Percentiles rank a stretch among this genome's conserved stretches.
These are phyloP conservation scores for Polyergus mexicanus DNA, from an alignment of 1,140 invertebrate species.

Conservation along the genomic window DNA sequence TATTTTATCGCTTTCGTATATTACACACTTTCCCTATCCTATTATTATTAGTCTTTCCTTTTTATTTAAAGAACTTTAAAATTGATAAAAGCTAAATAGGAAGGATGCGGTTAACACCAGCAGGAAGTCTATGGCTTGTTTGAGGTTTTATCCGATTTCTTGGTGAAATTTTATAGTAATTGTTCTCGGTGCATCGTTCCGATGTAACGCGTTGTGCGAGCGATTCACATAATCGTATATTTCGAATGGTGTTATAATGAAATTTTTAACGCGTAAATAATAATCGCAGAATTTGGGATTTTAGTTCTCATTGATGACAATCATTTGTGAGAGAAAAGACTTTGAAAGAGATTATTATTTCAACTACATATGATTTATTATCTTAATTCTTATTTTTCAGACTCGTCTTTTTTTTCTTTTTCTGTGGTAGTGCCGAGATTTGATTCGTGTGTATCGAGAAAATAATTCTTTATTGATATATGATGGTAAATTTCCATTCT, in stretches of 20 bases:
- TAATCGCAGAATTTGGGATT: not conserved
- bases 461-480: not conserved
- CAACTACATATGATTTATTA: not conserved
- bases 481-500: not conserved
- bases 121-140: conserved; percentile 57
- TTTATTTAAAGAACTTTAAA: conserved; percentile 4
- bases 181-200: not conserved
- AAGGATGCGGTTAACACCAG: conserved; percentile 69
- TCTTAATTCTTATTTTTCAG: not conserved
- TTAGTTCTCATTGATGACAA: not conserved
- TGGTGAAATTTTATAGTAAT: not conserved
- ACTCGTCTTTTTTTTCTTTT: not conserved
- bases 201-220: conserved; percentile 5
- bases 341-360: not conserved
- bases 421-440: not conserved
- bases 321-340: not conserved
- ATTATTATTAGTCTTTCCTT: not conserved
- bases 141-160: conserved; percentile 28
- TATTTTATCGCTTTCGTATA: conserved; percentile 10
- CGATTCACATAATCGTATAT: not conserved
- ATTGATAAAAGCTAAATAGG: conserved; percentile 45
- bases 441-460: not conserved
- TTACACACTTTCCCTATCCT: not conserved
- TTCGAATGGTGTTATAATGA: not conserved
- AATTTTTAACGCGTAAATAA: conserved; percentile 6